Evolutionary conservation across 2,113 vertebrate species (phyloP).

Genomic region (Hyla sarda): DNA sequence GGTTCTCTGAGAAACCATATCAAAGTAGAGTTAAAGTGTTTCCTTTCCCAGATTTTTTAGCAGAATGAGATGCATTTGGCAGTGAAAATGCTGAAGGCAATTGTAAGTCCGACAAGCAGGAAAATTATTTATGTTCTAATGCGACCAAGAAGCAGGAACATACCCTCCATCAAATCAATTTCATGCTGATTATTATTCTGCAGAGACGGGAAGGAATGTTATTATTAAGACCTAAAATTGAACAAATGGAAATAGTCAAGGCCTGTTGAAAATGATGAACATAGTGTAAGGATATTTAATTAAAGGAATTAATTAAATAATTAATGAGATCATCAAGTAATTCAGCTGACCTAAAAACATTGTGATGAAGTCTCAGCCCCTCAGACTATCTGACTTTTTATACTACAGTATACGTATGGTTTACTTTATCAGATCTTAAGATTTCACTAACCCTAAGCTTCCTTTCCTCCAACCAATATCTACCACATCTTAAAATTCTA

Average conservation of each 20-base stretch:
- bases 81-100: constrained; percentile 38
- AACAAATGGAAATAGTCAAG: neutral
- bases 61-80: constrained; percentile 41
- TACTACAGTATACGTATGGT: too few species aligned
- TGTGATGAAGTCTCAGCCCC: neutral
- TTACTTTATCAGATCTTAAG: too few species aligned
- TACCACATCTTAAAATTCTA: too few species aligned
- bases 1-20: neutral
- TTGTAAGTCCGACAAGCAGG: constrained; percentile 31
- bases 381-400: neutral
- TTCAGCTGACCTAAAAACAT: neutral
- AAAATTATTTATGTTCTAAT: constrained; percentile 53
- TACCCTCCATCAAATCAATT: constrained; percentile 51
- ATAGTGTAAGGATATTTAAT: neutral
- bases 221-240: constrained; percentile 34
- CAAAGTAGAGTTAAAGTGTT: constrained; percentile 11
- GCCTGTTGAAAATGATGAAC: neutral
- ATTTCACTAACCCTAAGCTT: too few species aligned
- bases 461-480: too few species aligned
- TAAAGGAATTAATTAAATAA: neutral
- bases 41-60: constrained; percentile 11
- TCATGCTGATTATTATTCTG: constrained; percentile 52
- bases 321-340: neutral
- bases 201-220: constrained; percentile 38
- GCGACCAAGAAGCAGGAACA: constrained; percentile 44